phyloP scores from a whole-genome alignment of 2,797 vertebrate genomes.

The Limnodromus scolopaceus region DNA sequence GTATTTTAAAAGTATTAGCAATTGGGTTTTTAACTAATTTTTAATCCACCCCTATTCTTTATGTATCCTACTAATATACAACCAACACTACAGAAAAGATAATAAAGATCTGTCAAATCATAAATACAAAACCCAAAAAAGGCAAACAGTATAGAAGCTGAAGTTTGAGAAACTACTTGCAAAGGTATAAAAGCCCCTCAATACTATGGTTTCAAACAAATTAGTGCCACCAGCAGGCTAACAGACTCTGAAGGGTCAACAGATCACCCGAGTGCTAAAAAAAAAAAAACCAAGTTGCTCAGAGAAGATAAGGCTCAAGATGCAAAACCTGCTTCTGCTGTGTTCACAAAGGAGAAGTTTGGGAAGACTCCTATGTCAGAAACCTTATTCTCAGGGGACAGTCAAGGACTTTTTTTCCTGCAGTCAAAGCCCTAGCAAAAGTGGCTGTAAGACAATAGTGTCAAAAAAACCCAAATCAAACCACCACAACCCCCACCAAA shows the following conservation, averaged over 20 bases:
- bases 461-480: background rate
- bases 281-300: background rate
- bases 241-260: background rate
- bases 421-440: background rate
- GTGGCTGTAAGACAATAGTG: accelerated
- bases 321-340: background rate
- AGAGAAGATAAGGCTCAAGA: background rate
- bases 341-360: background rate
- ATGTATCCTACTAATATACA: background rate
- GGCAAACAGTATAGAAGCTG: background rate
- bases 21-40: background rate
- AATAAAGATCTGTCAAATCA: background rate
- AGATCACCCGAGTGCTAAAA: background rate
- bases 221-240: background rate
- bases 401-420: background rate
- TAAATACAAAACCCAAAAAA: background rate
- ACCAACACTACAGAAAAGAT: background rate
- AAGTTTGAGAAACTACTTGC: background rate
- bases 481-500: background rate
- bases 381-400: background rate
- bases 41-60: background rate
- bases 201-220: background rate
- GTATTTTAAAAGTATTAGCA: background rate
- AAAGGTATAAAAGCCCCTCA: background rate
- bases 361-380: background rate